phyloP scores from a whole-genome alignment of 2,797 vertebrate species.

The Corythornis leucogaster region DNA sequence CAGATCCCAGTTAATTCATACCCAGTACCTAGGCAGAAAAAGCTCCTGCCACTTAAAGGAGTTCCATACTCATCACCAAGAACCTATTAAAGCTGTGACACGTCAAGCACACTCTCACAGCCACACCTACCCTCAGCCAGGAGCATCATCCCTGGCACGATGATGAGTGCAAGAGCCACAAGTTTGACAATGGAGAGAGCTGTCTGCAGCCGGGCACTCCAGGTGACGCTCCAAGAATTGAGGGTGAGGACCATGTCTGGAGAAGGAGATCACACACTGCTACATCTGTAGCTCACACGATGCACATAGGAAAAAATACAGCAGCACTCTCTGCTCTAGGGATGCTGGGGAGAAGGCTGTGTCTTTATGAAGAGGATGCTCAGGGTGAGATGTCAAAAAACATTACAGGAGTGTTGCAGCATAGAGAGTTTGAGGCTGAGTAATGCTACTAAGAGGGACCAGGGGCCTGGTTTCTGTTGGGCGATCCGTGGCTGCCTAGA shows the following conservation, averaged over 20 bases:
- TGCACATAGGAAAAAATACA: neutral
- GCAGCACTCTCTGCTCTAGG: neutral
- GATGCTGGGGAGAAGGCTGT: neutral
- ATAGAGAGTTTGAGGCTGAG: neutral
- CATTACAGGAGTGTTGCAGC: neutral
- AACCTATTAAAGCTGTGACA: rapidly evolving
- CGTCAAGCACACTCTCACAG: rapidly evolving
- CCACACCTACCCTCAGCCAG: conserved; percentile 66
- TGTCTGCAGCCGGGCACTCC: conserved; percentile 69
- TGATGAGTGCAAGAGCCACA: conserved; percentile 66
- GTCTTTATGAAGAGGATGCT: neutral
- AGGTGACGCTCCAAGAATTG: conserved; percentile 75
- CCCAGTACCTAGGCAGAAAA: neutral
- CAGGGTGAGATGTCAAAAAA: neutral
- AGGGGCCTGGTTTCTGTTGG: neutral
- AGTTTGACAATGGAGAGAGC: conserved; percentile 61
- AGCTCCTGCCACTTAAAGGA: neutral
- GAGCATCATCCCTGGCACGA: conserved; percentile 71
- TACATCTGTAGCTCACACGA: neutral
- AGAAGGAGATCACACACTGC: neutral
- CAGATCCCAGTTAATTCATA: neutral
- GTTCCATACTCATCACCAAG: neutral
- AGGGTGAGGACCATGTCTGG: conserved; percentile 66
- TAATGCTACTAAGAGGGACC: neutral
- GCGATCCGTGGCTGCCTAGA: neutral